Evolutionary conservation across 2,888 invertebrate genomes (phyloP), one percentile per base, ranked within the genome.

Genomic region (Nomada goodeniana): DNA sequence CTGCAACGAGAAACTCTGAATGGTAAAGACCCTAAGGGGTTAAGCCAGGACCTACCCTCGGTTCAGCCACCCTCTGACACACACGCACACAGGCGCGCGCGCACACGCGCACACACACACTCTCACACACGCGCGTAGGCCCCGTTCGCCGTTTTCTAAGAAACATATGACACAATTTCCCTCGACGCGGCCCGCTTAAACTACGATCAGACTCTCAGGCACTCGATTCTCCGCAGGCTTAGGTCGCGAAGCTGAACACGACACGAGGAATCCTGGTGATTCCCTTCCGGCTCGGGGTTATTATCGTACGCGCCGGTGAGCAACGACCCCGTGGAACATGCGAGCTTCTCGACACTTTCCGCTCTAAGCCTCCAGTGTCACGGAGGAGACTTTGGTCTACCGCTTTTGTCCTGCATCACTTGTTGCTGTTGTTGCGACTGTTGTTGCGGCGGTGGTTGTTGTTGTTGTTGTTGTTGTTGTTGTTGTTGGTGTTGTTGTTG

Each of bases 331-430:
- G 84, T 80, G 77, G 78, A 87, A 88, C 82, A 83, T 64, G 87
- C 79, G 82, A 84, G 77, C 82, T 76, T 86, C 73, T 85, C 88
- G 78, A 80, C 74, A 82, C 76, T 87, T 79, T 88, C 88, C 80
- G 76, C 77, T 81, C 78, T 79, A 64, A 79, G 87, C 79, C 80
- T 88, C 92, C 91, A 91, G 89, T 93, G 93, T 94, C 93, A 94
- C 93, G 93, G 93, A 80, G 93, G 93, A 89, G 93, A 93, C 85
- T 94, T 94, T 75, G 93, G 91, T 82, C 93, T 90, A 72, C 93
- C 92, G 76, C 89, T 91, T 88, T 93, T 93, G 80, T 93, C 93
- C 85, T 93, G 92, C 91, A 93, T 92, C 88, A 92, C 92, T 88
- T 92, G 92, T 57, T 91, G 90, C n/a, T 88, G 89, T 3, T 89